These are phyloP conservation scores for Calliopsis andreniformis DNA, from an alignment of 1,140 invertebrate species.

Conservation along the genomic window DNA sequence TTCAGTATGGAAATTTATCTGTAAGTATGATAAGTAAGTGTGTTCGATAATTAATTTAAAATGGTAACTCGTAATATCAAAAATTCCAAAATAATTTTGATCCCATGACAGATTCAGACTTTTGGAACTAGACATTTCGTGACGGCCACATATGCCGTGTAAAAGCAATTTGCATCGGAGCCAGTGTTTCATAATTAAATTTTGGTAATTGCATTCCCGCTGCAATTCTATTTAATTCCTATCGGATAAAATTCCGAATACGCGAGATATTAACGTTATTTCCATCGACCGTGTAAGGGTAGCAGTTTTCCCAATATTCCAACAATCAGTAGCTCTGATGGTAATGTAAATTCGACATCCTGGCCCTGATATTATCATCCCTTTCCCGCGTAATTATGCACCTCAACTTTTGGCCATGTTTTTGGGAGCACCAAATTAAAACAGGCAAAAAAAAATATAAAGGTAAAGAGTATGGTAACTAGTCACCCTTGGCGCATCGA, in stretches of 20 bases:
- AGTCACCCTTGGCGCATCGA: slow-evolving; percentile 46
- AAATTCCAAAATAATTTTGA: not conserved
- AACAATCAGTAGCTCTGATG: not conserved
- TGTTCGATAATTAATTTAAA: not conserved
- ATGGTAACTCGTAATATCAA: not conserved
- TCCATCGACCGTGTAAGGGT: not conserved
- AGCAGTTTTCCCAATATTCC: not conserved
- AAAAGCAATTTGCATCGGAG: slow-evolving; percentile 40
- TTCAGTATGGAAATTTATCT: too few species aligned
- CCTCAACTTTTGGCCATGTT: too few species aligned
- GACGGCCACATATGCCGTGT: slow-evolving; percentile 10
- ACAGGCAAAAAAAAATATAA: not conserved
- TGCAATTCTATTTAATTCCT: slow-evolving; percentile 34
- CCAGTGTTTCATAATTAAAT: slow-evolving; percentile 28
- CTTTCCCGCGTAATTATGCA: too few species aligned
- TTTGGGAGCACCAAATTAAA: too few species aligned
- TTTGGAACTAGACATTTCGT: slow-evolving; percentile 7
- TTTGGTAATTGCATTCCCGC: slow-evolving; percentile 25
- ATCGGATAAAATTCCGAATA: slow-evolving; percentile 10
- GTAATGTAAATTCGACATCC: not conserved
- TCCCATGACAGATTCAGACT: not conserved
- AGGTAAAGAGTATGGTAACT: slow-evolving; percentile 32
- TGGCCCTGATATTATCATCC: too few species aligned
- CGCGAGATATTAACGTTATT: slow-evolving; percentile 5
- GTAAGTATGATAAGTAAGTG: too few species aligned